These are phyloP conservation scores for Apodemus agrarius DNA, from an alignment of 2,797 vertebrate genomes.

Conservation along the genomic window DNA sequence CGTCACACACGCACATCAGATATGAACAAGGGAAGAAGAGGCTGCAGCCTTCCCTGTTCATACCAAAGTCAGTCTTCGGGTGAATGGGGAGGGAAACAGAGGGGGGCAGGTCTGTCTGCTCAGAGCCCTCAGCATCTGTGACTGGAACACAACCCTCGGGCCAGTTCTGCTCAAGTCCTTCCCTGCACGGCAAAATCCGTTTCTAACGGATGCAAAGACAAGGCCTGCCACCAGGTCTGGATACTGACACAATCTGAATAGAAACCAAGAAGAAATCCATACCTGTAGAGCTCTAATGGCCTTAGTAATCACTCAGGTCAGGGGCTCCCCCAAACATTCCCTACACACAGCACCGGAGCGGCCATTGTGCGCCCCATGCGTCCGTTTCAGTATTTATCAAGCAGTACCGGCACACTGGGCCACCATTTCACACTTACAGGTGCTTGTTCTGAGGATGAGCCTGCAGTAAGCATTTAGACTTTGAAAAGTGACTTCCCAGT, in stretches of 20 bases:
- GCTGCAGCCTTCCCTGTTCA: neutral
- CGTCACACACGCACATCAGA: neutral
- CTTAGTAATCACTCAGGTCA: neutral
- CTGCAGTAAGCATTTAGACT: neutral
- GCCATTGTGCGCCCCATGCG: neutral
- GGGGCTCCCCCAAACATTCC: neutral
- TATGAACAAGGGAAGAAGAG: neutral
- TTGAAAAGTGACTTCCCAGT: neutral
- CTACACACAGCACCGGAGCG: neutral
- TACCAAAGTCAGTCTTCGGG: neutral
- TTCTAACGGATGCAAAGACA: neutral
- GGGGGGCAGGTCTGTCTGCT: neutral
- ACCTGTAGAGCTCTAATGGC: neutral
- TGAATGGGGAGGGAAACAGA: neutral
- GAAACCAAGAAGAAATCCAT: slow-evolving; percentile 52
- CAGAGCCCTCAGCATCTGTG: neutral
- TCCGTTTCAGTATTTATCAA: neutral
- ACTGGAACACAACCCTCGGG: neutral
- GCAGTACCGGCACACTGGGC: neutral
- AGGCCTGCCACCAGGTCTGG: neutral
- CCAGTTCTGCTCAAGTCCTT: slow-evolving; percentile 7
- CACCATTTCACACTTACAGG: neutral
- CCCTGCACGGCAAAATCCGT: neutral
- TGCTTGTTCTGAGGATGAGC: neutral
- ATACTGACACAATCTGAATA: slow-evolving; percentile 28